Evolutionary conservation across 30 jellyfish, hydroid and myxozoan genomes (phyloP).

Genomic region (Phacellophora camtschatica): DNA sequence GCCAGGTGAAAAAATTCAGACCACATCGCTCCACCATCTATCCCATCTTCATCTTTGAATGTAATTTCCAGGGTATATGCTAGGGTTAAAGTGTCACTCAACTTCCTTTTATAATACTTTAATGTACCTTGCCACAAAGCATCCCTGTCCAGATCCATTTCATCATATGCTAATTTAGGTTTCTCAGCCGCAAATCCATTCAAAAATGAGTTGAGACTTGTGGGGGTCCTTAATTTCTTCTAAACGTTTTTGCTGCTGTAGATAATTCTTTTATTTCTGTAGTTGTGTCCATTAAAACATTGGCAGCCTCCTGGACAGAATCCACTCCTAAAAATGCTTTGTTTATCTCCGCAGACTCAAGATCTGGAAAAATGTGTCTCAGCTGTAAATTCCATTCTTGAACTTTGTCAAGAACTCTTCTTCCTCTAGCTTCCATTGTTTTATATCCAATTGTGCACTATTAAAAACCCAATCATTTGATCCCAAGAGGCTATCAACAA

Average conservation of each 20-base stretch:
- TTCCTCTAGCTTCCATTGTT: background rate
- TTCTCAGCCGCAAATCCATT: background rate
- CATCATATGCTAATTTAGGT: background rate
- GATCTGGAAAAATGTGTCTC: background rate
- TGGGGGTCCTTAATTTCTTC: no score
- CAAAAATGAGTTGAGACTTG: background rate
- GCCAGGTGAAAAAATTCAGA: background rate
- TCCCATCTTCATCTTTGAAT: slow-evolving; percentile 6
- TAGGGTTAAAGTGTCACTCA: background rate
- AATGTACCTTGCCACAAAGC: background rate
- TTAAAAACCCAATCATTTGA: no score
- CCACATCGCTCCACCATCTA: slow-evolving; percentile 21
- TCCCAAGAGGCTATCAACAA: no score
- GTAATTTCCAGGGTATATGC: background rate
- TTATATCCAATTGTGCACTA: background rate
- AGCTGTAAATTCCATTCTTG: background rate
- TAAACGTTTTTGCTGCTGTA: background rate
- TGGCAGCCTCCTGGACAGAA: background rate
- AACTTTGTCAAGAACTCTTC: background rate
- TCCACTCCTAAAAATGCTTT: background rate
- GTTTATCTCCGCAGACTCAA: background rate
- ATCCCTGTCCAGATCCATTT: background rate
- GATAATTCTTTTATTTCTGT: background rate
- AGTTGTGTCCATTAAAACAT: background rate
- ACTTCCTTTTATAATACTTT: background rate